phyloP scores from a whole-genome alignment of 2,113 vertebrate species.

The Lampris incognitus region DNA sequence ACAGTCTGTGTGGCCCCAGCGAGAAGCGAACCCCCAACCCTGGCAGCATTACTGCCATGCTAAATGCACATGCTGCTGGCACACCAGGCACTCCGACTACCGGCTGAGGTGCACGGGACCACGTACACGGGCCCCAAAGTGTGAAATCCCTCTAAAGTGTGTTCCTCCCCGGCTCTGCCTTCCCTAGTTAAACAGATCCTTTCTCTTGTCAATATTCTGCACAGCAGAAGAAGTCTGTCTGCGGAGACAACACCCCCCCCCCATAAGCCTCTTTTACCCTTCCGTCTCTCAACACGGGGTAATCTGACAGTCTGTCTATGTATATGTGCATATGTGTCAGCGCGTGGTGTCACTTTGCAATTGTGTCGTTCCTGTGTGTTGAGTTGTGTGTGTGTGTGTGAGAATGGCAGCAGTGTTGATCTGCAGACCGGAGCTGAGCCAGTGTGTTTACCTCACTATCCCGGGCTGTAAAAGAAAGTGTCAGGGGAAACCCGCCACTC shows the following conservation, averaged over 20 bases:
- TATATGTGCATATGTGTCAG: slow-evolving; percentile 6
- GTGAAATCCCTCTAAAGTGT: not conserved
- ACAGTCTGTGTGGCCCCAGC: too few species aligned
- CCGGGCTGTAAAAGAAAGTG: slow-evolving; percentile 15
- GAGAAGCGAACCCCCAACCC: too few species aligned
- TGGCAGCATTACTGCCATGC: too few species aligned
- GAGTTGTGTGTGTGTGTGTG: not conserved
- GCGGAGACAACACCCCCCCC: slow-evolving; percentile 6
- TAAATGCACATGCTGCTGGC: not conserved
- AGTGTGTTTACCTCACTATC: not conserved
- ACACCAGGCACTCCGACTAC: not conserved
- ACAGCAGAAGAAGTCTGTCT: slow-evolving; percentile 29
- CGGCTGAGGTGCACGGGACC: too few species aligned
- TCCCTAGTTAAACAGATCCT: not conserved
- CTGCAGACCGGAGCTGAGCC: slow-evolving; percentile 17
- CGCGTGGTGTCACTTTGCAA: not conserved
- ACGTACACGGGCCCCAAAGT: not conserved
- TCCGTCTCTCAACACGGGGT: slow-evolving; percentile 9
- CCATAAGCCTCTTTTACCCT: slow-evolving; percentile 18
- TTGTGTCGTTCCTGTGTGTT: not conserved
- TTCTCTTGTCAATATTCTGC: slow-evolving; percentile 30
- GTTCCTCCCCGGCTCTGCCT: slow-evolving; percentile 17
- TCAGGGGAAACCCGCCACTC: slow-evolving; percentile 12
- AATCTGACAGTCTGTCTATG: slow-evolving; percentile 34
- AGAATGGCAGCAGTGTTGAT: slow-evolving; percentile 33